These are phyloP conservation scores for Staurois parvus DNA, from an alignment of 2,797 vertebrate species.

Conservation along the genomic window DNA sequence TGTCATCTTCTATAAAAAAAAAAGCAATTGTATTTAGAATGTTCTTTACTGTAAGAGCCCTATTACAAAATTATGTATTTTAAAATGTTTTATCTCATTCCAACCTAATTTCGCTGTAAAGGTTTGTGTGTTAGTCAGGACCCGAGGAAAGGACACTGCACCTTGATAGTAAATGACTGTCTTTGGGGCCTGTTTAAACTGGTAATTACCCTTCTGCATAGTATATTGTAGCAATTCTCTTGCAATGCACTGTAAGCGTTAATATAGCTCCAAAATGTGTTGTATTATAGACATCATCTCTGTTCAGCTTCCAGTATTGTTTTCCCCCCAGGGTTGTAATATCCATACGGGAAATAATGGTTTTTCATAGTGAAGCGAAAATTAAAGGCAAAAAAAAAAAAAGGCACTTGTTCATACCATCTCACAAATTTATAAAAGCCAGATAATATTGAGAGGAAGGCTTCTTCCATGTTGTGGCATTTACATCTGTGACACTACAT, in stretches of 20 bases:
- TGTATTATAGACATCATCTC: constrained; percentile 57
- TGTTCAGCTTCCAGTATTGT: constrained; percentile 35
- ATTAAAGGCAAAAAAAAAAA: constrained; percentile 28
- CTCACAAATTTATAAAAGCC: constrained; percentile 18
- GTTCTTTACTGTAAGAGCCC: not conserved
- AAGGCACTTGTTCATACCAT: not conserved
- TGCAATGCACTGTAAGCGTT: constrained; percentile 52
- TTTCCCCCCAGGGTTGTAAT: constrained; percentile 50
- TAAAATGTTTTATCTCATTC: constrained; percentile 31
- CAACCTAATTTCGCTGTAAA: constrained; percentile 35
- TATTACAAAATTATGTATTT: constrained; percentile 44
- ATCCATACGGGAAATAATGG: constrained; percentile 58
- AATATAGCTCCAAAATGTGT: constrained; percentile 50
- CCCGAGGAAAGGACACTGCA: constrained; percentile 26
- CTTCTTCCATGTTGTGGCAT: no score
- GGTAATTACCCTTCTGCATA: constrained; percentile 49
- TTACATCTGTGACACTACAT: no score
- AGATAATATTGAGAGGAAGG: not conserved
- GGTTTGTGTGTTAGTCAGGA: constrained; percentile 25
- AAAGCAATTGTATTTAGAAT: not conserved
- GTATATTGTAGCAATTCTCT: constrained; percentile 44
- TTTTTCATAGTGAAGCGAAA: constrained; percentile 45
- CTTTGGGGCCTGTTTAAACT: constrained; percentile 39
- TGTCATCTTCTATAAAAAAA: constrained; percentile 3
- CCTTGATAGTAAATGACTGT: constrained; percentile 37